Evolutionary conservation across 30 jellyfish, hydroid and myxozoan genomes (phyloP).

Genomic region (Cassiopea xamachana): DNA sequence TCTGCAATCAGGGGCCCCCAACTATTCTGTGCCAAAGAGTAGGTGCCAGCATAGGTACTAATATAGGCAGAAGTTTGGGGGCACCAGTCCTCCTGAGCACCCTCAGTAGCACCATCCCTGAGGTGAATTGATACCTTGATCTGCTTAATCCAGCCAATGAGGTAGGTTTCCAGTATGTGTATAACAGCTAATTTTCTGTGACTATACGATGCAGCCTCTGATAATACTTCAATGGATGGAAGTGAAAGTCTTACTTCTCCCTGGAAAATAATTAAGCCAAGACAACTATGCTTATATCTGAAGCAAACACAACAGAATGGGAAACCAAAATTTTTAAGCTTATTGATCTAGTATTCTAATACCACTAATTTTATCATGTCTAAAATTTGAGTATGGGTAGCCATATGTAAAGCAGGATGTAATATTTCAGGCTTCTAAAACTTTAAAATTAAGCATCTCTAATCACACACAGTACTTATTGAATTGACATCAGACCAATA

Average conservation of each 20-base stretch:
- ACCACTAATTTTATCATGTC: no score
- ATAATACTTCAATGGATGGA: conserved; percentile 84
- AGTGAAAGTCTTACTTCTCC: conserved; percentile 78
- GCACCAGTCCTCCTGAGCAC: no score
- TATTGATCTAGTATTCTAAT: no score
- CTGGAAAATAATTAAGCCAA: conserved; percentile 37
- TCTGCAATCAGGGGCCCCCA: no score
- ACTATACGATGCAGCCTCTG: conserved; percentile 78
- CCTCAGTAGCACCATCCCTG: no score
- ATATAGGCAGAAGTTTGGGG: no score
- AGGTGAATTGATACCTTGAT: conserved; percentile 47
- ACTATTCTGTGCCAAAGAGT: no score
- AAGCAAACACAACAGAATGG: not conserved
- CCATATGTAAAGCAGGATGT: not conserved
- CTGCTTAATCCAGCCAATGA: conserved; percentile 91
- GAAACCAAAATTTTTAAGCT: no score
- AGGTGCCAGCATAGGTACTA: no score
- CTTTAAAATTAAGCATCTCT: not conserved
- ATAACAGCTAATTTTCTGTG: conserved; percentile 78
- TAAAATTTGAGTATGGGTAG: no score
- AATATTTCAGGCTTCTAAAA: not conserved
- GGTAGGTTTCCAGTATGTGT: conserved; percentile 81
- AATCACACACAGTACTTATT: no score
- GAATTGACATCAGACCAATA: no score
- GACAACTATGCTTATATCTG: not conserved